A percentile compares a stretch with the other conserved stretches of the same genome.
phyloP scores from a whole-genome alignment of 2,113 vertebrate genomes.

The Indicator indicator region DNA sequence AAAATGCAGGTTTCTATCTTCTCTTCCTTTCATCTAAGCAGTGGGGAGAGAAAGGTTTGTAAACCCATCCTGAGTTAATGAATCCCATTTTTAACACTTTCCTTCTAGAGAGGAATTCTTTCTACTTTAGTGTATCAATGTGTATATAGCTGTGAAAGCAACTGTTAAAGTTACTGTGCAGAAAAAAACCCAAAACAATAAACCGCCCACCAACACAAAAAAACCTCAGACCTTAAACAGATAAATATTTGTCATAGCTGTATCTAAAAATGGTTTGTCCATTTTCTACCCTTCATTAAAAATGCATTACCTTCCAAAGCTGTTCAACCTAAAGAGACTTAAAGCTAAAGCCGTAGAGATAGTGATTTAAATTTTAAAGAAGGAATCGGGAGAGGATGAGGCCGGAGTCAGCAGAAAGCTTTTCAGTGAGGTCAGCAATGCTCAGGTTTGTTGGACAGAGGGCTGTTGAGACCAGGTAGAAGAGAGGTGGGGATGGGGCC shows the following conservation, averaged over 20 bases:
- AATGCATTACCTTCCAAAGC: background rate
- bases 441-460: background rate
- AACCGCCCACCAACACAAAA: no score
- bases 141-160: background rate
- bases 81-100: background rate
- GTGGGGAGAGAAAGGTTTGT: background rate
- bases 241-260: background rate
- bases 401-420: background rate
- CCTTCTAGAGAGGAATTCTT: background rate
- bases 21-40: background rate
- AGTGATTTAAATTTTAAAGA: constrained; percentile 2
- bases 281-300: constrained; percentile 10
- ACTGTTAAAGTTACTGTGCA: background rate
- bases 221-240: background rate
- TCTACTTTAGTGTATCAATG: background rate
- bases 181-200: background rate
- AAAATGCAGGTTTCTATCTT: background rate
- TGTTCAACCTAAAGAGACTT: background rate
- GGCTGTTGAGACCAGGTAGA: background rate
- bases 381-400: background rate
- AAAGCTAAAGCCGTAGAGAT: background rate
- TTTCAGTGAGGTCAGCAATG: background rate
- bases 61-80: background rate
- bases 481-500: background rate
- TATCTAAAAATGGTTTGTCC: background rate